Base-by-base conservation (phyloP, 2,888 invertebrate species). In the Agapostemon virescens region DNA sequence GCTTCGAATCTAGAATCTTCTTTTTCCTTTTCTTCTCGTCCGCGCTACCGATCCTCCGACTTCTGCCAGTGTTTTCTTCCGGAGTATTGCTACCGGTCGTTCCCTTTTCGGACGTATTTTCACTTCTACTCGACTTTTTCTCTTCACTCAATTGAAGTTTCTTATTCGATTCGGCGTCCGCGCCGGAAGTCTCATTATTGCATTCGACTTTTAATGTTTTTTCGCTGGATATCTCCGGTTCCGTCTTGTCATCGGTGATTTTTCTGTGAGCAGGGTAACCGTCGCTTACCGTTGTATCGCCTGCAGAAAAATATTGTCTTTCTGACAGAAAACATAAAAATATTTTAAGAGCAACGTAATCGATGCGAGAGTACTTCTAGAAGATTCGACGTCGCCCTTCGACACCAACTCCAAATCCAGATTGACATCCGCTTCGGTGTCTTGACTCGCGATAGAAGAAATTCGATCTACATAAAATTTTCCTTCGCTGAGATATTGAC, bases 391-490 rank as follows among this genome's bases (percentile, higher is more conserved):
- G 20, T 90, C 90, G 7, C 89, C 89, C 42, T 89, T 90, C 0
- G 87, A 86, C 5, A 87, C 83, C 3, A 88, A 88, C 66, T 91
- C 90, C 17, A 87, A 70, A 26, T 91, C 90, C 1, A 89, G 83
- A 81, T 91, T 90, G 13, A 89, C 73, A 20, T 91, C 91, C 13
- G 86, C 87, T 15, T 91, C 90, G 7, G 91, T 91, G 40, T 91
- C 90, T 55, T 87, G 87, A 4, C 87, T 87, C 2, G 85, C 64
- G 23, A 82, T 45, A 0, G 86, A 86, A n/a, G 55, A 76, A 30
- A 70, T 78, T 5, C 72, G 81, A 52, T 87, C 81, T 13, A 76
- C 30, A 26, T 23, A 81, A 45, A 30, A 66, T 38, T 77, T 79
- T 1, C 79, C 78, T 33, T 61, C 69, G 36, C 40, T 81, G 15